Percentiles rank a stretch among this genome's conserved stretches.
Conservation (phyloP, 2,113 vertebrate genomes). For the Carollia perspicillata region DNA sequence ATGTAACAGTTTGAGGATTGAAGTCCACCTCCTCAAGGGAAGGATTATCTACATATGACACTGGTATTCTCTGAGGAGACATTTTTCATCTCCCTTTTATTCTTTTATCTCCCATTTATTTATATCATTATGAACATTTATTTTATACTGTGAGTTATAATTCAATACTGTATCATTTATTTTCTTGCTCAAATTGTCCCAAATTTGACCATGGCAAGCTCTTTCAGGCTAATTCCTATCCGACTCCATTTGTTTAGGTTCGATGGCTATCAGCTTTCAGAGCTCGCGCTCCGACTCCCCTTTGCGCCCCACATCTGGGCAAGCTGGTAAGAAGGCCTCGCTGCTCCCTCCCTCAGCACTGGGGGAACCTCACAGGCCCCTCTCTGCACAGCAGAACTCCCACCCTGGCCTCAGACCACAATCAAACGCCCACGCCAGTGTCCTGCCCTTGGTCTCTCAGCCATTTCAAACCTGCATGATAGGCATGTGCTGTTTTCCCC, state of each 20-base stretch:
- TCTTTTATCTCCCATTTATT: not conserved
- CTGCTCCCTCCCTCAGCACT: no score
- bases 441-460: not conserved
- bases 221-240: not conserved
- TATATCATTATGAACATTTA: not conserved
- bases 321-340: not conserved
- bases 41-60: not conserved
- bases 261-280: not conserved
- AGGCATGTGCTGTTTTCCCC: not conserved
- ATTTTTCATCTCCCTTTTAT: not conserved
- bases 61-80: not conserved
- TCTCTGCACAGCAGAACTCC: not conserved
- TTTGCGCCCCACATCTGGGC: not conserved
- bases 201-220: not conserved
- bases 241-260: not conserved
- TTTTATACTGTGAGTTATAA: not conserved
- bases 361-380: not conserved
- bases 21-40: not conserved
- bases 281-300: not conserved
- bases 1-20: not conserved
- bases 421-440: not conserved
- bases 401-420: not conserved
- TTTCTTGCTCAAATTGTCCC: not conserved
- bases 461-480: not conserved
- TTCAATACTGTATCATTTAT: not conserved